Conservation (phyloP, 2,797 vertebrate genomes). For the Sebastes reedi region DNA sequence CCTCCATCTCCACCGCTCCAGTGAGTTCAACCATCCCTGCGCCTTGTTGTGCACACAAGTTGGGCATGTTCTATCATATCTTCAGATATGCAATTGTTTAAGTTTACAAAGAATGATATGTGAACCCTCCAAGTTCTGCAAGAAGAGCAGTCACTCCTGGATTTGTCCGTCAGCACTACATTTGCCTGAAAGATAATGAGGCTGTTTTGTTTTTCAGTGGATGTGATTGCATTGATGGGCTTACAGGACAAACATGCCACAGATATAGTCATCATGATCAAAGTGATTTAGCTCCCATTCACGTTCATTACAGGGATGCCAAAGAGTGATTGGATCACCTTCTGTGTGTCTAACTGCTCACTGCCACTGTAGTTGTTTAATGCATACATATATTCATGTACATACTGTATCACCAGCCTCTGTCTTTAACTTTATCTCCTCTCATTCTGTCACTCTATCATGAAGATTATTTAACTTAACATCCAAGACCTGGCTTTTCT, state of each 20-base stretch:
- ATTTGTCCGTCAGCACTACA: background rate
- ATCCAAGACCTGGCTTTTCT: background rate
- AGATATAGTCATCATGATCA: background rate
- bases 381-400: background rate
- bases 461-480: conserved; percentile 25
- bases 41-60: background rate
- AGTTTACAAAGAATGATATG: background rate
- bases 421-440: conserved; percentile 24
- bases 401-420: conserved; percentile 20
- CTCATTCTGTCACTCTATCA: conserved; percentile 38
- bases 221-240: conserved; percentile 10
- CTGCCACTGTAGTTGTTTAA: conserved; percentile 4
- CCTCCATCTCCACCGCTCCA: conserved; percentile 69
- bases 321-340: conserved; percentile 20
- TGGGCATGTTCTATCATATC: background rate
- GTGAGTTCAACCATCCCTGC: conserved; percentile 68
- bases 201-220: conserved; percentile 10
- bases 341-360: conserved; percentile 1
- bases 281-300: background rate
- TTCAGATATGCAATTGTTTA: background rate
- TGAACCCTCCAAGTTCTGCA: background rate
- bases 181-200: conserved; percentile 17
- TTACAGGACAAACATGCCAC: background rate
- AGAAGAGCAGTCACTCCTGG: background rate
- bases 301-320: conserved; percentile 1